A percentile compares a stretch with the other conserved stretches of the same genome.
phyloP scores from a whole-genome alignment of 2,888 invertebrate genomes.

The Atethmia centrago region DNA sequence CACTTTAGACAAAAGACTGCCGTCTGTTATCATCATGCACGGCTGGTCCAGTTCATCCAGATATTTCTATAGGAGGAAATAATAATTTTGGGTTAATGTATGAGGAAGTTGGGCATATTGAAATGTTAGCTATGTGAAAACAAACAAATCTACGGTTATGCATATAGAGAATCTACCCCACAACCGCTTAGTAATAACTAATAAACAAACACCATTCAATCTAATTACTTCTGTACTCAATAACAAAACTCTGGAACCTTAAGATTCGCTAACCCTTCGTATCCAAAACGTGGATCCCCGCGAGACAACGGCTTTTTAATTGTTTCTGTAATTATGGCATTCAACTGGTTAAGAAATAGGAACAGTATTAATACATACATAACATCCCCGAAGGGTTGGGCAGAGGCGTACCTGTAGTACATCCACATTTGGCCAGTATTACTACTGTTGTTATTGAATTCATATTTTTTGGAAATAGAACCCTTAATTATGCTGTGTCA shows the following conservation, averaged over 20 bases:
- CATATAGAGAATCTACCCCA: slow-evolving; percentile 43
- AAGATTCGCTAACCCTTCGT: neutral
- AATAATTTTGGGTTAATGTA: slow-evolving; percentile 7
- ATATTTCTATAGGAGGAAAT: slow-evolving; percentile 79
- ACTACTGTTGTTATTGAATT: neutral
- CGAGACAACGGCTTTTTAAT: too few relatives aligned
- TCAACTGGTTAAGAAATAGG: too few relatives aligned
- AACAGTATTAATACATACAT: neutral
- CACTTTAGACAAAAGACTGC: slow-evolving; percentile 81
- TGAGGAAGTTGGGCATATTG: slow-evolving; percentile 1
- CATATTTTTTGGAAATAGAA: neutral
- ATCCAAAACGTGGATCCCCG: too few relatives aligned
- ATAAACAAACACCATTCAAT: slow-evolving; percentile 35
- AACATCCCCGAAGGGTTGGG: too few relatives aligned
- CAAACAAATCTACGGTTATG: slow-evolving; percentile 47
- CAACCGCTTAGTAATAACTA: slow-evolving; percentile 44
- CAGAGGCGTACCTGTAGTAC: too few relatives aligned
- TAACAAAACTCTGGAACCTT: neutral
- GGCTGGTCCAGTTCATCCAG: slow-evolving; percentile 82
- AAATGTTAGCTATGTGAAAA: slow-evolving; percentile 48
- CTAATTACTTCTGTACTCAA: slow-evolving; percentile 36
- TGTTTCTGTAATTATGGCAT: too few relatives aligned
- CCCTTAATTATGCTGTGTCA: neutral
- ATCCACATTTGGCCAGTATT: too few relatives aligned
- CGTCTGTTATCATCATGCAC: slow-evolving; percentile 72